phyloP scores from a whole-genome alignment of 2,888 invertebrate genomes.

The Noctuana brunneofusca region DNA sequence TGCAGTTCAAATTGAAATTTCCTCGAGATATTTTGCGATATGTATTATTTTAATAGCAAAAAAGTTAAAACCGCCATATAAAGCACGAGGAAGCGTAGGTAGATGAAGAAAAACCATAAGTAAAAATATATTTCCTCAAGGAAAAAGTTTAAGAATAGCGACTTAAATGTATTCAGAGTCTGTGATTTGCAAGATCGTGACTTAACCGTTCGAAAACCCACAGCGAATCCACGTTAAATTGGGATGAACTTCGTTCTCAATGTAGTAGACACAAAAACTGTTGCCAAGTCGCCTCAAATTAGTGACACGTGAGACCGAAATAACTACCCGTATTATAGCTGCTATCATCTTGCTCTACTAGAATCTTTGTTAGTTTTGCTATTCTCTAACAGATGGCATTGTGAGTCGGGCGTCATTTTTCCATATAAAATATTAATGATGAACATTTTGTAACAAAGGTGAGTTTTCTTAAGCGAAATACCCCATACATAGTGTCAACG shows the following conservation, averaged over 20 bases:
- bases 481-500: conserved; percentile 50
- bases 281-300: conserved; percentile 68
- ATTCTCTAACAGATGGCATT: conserved; percentile 69
- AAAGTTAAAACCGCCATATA: conserved; percentile 6
- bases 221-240: conserved; percentile 49
- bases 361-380: conserved; percentile 49
- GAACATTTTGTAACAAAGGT: not conserved
- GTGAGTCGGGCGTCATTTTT: not conserved
- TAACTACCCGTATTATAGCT: conserved; percentile 49
- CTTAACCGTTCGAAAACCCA: not conserved
- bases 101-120: not conserved
- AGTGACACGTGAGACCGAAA: conserved; percentile 68
- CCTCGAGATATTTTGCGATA: too few relatives aligned
- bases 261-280: conserved; percentile 56
- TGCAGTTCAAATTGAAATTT: too few relatives aligned
- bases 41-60: not conserved
- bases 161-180: not conserved
- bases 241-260: conserved; percentile 69
- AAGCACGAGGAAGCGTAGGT: not conserved
- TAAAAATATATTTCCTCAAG: conserved; percentile 19
- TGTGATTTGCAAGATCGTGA: not conserved
- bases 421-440: not conserved
- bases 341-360: conserved; percentile 32
- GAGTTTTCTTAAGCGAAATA: conserved; percentile 5
- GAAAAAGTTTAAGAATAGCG: not conserved